Conservation (phyloP, 2,888 invertebrate species). For the Sphaerophoria rueppellii region DNA sequence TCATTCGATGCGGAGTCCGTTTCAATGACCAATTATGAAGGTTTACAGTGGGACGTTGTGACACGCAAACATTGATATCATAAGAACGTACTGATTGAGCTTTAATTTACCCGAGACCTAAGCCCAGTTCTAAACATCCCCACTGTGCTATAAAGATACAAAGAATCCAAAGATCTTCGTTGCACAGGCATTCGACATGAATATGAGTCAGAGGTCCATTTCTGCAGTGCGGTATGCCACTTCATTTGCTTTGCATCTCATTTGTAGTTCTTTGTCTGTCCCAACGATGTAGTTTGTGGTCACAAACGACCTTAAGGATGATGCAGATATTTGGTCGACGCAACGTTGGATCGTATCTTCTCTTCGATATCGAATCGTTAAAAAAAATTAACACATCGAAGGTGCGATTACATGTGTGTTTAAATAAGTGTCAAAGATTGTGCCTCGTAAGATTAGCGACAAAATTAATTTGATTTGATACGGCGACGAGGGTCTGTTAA, state of each 20-base stretch:
- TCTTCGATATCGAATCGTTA: neutral
- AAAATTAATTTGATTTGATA: slow-evolving; percentile 63
- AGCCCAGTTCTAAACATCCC: neutral
- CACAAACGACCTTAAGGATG: neutral
- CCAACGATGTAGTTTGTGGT: slow-evolving; percentile 38
- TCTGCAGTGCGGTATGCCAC: slow-evolving; percentile 57
- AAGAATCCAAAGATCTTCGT: neutral
- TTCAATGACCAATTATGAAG: slow-evolving; percentile 34
- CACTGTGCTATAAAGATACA: neutral
- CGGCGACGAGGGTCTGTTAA: slow-evolving; percentile 54
- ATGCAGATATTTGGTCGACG: neutral
- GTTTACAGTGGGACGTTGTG: neutral
- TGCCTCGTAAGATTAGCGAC: slow-evolving; percentile 51
- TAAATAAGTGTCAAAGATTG: slow-evolving; percentile 70
- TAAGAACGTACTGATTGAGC: neutral
- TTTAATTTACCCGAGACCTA: neutral
- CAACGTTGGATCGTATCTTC: neutral
- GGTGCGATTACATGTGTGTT: slow-evolving; percentile 69
- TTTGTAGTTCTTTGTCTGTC: slow-evolving; percentile 45
- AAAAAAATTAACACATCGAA: slow-evolving; percentile 28
- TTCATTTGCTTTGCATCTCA: slow-evolving; percentile 62
- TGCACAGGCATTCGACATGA: neutral
- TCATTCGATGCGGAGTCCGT: slow-evolving; percentile 68
- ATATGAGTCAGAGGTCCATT: slow-evolving; percentile 33
- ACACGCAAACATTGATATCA: neutral